A percentile compares a stretch with the other conserved stretches of the same genome.
These are phyloP conservation scores for Dryococelus australis DNA, from an alignment of 2,888 invertebrate species.

Conservation along the genomic window DNA sequence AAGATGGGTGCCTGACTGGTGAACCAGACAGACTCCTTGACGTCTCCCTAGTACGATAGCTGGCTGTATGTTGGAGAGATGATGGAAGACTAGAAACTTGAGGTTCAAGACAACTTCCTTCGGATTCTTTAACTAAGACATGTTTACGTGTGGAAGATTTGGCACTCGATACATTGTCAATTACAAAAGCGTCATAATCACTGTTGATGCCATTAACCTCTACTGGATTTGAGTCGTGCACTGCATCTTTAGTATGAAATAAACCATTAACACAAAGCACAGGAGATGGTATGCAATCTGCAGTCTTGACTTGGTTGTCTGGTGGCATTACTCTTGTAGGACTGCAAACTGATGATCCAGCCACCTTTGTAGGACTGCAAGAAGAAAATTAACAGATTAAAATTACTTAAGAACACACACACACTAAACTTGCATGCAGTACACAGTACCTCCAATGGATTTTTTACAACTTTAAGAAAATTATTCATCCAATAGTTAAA, in stretches of 20 bases:
- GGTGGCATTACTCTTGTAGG: background rate
- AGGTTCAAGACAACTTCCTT: background rate
- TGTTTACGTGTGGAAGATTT: conserved; percentile 16
- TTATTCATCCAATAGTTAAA: too few relatives aligned
- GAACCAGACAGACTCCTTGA: conserved; percentile 35
- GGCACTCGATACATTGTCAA: background rate
- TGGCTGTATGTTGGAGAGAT: background rate
- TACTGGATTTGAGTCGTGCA: background rate
- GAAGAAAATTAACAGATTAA: background rate
- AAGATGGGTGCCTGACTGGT: conserved; percentile 53
- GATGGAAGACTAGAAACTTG: conserved; percentile 8
- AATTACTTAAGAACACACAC: background rate
- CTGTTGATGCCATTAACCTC: background rate
- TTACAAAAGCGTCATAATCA: background rate
- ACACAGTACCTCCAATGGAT: background rate
- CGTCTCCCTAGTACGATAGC: conserved; percentile 30
- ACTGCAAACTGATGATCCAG: background rate
- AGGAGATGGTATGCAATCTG: background rate
- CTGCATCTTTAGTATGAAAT: background rate
- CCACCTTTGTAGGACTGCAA: background rate
- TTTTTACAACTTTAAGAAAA: too few relatives aligned
- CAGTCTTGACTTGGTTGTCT: background rate
- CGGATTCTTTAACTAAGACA: background rate
- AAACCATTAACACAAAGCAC: background rate
- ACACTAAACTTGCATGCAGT: background rate